Conservation (phyloP, 2,113 vertebrate species). For the Rhynchopsitta pachyrhyncha region DNA sequence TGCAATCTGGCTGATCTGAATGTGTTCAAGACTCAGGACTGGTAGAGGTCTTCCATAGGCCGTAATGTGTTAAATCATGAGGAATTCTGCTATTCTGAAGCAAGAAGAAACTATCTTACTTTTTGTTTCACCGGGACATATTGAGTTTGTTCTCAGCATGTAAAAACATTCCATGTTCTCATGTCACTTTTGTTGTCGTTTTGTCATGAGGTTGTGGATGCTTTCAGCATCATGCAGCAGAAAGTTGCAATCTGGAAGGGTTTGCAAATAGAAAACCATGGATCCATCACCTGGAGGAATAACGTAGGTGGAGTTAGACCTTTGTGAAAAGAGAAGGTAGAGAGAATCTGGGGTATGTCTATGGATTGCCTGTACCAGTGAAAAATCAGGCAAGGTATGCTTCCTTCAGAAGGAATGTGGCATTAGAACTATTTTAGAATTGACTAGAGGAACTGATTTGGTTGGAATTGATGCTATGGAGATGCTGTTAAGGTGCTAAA, state of each 20-base stretch:
- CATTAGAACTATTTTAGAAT: neutral
- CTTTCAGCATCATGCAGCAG: neutral
- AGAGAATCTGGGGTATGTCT: neutral
- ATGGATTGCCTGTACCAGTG: neutral
- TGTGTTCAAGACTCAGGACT: neutral
- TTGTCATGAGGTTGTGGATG: neutral
- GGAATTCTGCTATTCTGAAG: neutral
- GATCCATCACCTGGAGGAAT: neutral
- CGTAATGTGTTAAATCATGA: neutral
- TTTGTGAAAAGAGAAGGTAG: neutral
- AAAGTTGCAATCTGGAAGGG: neutral
- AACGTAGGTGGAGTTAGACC: neutral
- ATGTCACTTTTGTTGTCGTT: neutral
- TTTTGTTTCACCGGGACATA: neutral
- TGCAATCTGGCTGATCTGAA: neutral
- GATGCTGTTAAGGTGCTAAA: neutral
- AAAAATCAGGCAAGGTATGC: neutral
- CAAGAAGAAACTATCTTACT: neutral
- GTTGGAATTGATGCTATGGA: neutral
- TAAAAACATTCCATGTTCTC: neutral
- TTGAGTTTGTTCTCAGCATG: neutral
- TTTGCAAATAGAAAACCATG: neutral
- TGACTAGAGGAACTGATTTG: neutral
- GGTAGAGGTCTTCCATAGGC: neutral
- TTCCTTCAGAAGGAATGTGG: neutral